Percentiles rank a stretch among this genome's conserved stretches.
Conservation (phyloP, 2,113 vertebrate genomes). For the Cygnus atratus region DNA sequence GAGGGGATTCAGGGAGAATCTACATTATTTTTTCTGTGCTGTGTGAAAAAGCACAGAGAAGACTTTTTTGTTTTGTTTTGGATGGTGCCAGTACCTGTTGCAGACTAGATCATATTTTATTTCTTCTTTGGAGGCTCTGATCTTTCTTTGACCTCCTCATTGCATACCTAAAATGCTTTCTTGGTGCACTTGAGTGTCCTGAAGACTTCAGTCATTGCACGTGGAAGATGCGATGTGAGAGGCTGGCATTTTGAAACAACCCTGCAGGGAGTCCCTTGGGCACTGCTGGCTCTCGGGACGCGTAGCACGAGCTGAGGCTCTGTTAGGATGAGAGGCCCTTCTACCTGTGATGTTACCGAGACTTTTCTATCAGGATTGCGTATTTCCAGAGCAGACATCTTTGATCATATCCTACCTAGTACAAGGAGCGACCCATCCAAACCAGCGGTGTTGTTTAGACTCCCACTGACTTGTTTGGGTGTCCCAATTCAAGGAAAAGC, state of each 20-base stretch:
- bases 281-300: not conserved
- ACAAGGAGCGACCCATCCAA: not conserved
- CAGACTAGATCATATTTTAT: not conserved
- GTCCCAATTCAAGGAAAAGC: conserved; percentile 20
- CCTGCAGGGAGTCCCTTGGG: not conserved
- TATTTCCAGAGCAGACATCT: not conserved
- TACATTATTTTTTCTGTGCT: not conserved
- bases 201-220: not conserved
- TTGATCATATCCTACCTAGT: not conserved
- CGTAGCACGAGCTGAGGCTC: not conserved
- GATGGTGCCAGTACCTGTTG: not conserved
- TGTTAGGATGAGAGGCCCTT: not conserved
- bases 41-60: not conserved
- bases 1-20: not conserved
- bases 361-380: not conserved
- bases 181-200: not conserved
- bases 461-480: conserved; percentile 22
- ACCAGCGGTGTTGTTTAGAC: not conserved
- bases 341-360: not conserved
- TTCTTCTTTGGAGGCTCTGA: not conserved
- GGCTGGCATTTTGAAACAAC: not conserved
- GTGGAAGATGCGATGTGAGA: not conserved
- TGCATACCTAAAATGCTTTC: not conserved
- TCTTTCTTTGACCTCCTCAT: not conserved
- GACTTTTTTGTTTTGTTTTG: not conserved